A percentile compares a stretch with the other conserved stretches of the same genome.
Evolutionary conservation across 2,888 invertebrate genomes (phyloP).

Genomic region (Meiosimyza decipiens): DNA sequence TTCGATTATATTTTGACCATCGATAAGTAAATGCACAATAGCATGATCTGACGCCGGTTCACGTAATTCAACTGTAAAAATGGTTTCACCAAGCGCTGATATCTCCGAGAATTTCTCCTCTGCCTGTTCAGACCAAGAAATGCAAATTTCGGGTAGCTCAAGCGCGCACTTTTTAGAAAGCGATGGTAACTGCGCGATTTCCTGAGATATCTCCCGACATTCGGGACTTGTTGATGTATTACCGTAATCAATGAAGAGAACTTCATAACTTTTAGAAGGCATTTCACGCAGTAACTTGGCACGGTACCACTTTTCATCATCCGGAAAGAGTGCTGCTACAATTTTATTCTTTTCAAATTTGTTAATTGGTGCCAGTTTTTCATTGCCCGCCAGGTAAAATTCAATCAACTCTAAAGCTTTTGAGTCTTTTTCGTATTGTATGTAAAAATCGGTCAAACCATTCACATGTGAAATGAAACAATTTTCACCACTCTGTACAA

Average conservation of each 20-base stretch:
- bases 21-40: slow-evolving; percentile 73
- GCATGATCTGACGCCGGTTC: slow-evolving; percentile 76
- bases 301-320: slow-evolving; percentile 76
- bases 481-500: slow-evolving; percentile 70
- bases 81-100: slow-evolving; percentile 76
- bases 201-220: slow-evolving; percentile 72
- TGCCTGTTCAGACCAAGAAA: slow-evolving; percentile 75
- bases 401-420: slow-evolving; percentile 72
- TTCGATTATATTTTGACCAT: slow-evolving; percentile 72
- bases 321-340: slow-evolving; percentile 75
- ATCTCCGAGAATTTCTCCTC: slow-evolving; percentile 75
- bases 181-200: slow-evolving; percentile 71
- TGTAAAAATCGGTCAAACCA: slow-evolving; percentile 81
- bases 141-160: slow-evolving; percentile 70
- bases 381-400: slow-evolving; percentile 70
- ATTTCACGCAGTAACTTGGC: slow-evolving; percentile 72
- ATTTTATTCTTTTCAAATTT: slow-evolving; percentile 68
- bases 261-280: slow-evolving; percentile 69
- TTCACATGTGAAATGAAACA: slow-evolving; percentile 82
- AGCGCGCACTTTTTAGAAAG: slow-evolving; percentile 74
- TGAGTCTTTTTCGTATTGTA: slow-evolving; percentile 77
- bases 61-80: slow-evolving; percentile 76
- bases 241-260: slow-evolving; percentile 77
- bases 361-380: slow-evolving; percentile 69
- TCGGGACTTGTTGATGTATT: slow-evolving; percentile 72